Conservation (phyloP, 23 tunicate species). For the Styela plicata region DNA sequence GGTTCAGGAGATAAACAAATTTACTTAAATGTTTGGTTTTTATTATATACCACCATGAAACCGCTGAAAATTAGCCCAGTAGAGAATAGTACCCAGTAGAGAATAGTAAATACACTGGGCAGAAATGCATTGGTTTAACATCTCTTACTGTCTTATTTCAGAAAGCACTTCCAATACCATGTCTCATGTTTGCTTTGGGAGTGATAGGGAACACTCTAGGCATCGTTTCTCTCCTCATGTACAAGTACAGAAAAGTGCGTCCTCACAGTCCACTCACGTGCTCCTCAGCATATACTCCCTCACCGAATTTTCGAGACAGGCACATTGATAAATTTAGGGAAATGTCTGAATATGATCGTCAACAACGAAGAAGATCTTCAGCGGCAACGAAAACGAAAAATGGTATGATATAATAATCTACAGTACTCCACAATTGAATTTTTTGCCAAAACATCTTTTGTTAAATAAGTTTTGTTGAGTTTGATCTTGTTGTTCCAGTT, state of each 20-base stretch:
- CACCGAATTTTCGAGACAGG: conserved; percentile 1
- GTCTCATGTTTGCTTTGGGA: conserved; percentile 41
- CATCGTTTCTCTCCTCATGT: conserved; percentile 36
- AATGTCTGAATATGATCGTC: neutral
- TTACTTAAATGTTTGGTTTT: too few species aligned
- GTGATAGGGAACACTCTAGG: conserved; percentile 49
- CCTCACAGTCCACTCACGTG: conserved; percentile 7
- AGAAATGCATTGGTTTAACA: too few species aligned
- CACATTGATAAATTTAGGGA: neutral
- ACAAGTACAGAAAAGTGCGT: conserved; percentile 24
- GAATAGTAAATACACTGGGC: too few species aligned
- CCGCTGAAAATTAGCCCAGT: too few species aligned
- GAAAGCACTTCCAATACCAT: conserved; percentile 39
- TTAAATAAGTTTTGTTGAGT: too few species aligned
- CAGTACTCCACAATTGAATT: too few species aligned
- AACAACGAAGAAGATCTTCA: neutral
- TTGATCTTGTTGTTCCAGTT: too few species aligned
- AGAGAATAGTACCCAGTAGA: too few species aligned
- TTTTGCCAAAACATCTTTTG: too few species aligned
- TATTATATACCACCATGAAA: too few species aligned
- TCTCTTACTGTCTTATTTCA: conserved; percentile 20
- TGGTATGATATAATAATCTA: too few species aligned
- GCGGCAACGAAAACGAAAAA: neutral
- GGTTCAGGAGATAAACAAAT: too few species aligned
- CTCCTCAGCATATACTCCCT: neutral